Evolutionary conservation across 2,797 vertebrate species (phyloP).

Genomic region (Sparidentex hasta): DNA sequence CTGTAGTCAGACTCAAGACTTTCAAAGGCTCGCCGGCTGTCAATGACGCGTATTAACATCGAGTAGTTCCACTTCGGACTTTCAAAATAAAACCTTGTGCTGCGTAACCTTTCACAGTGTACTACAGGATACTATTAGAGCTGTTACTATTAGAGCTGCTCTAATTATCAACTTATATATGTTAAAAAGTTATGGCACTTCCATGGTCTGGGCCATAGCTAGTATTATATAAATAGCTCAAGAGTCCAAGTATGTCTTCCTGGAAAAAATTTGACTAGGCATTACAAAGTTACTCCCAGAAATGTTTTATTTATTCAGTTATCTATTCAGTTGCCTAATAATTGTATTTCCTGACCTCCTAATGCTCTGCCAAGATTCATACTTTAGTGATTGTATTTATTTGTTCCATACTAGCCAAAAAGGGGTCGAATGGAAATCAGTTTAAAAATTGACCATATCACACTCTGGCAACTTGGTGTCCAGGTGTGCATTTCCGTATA

Average conservation of each 20-base stretch:
- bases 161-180: neutral
- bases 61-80: neutral
- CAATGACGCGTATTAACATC: accelerated
- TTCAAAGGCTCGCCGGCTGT: slow-evolving; percentile 85
- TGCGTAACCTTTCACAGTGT: neutral
- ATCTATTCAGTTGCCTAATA: neutral
- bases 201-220: neutral
- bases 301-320: neutral
- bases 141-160: no score
- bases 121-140: neutral
- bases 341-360: neutral
- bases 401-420: neutral
- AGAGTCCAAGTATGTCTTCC: neutral
- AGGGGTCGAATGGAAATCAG: neutral
- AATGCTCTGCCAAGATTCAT: neutral
- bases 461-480: neutral
- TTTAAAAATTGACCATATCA: neutral
- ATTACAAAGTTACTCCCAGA: neutral
- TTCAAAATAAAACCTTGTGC: slow-evolving; percentile 59
- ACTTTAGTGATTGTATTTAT: neutral
- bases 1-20: slow-evolving; percentile 87
- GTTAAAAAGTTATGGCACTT: no score
- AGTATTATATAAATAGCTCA: neutral
- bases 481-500: no score
- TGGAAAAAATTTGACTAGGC: neutral